Conservation (phyloP, 2,797 vertebrate genomes). For the Adrianichthys oophorus region DNA sequence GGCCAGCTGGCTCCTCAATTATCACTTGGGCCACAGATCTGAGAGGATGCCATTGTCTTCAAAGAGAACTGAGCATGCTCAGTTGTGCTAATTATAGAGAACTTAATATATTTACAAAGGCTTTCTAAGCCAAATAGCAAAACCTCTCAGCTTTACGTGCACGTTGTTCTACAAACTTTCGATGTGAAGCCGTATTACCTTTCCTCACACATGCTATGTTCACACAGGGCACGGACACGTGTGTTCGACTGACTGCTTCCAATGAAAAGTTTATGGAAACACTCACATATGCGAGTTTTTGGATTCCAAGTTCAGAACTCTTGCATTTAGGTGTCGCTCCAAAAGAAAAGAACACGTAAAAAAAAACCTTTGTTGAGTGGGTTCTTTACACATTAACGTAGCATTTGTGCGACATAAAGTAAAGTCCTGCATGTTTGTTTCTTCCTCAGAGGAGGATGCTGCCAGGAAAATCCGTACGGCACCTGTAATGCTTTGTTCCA, state of each 20-base stretch:
- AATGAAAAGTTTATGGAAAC: too few relatives aligned
- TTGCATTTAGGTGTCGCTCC: too few relatives aligned
- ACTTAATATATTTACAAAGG: conserved; percentile 1
- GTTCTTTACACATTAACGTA: neutral
- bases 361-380: neutral
- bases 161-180: neutral
- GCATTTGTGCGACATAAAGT: neutral
- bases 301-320: too few relatives aligned
- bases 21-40: conserved; percentile 7
- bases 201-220: neutral
- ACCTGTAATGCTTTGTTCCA: conserved; percentile 37
- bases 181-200: neutral
- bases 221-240: too few relatives aligned
- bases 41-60: conserved; percentile 15
- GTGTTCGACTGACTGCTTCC: too few relatives aligned
- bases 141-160: neutral
- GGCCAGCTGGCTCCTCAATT: conserved; percentile 21
- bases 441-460: conserved; percentile 2
- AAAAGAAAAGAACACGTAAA: neutral
- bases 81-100: conserved; percentile 4
- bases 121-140: neutral
- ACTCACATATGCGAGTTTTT: too few relatives aligned
- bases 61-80: neutral
- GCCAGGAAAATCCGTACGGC: conserved; percentile 11
- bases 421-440: neutral